phyloP scores from a whole-genome alignment of 2,888 invertebrate genomes.

The Limnephilus auricula region DNA sequence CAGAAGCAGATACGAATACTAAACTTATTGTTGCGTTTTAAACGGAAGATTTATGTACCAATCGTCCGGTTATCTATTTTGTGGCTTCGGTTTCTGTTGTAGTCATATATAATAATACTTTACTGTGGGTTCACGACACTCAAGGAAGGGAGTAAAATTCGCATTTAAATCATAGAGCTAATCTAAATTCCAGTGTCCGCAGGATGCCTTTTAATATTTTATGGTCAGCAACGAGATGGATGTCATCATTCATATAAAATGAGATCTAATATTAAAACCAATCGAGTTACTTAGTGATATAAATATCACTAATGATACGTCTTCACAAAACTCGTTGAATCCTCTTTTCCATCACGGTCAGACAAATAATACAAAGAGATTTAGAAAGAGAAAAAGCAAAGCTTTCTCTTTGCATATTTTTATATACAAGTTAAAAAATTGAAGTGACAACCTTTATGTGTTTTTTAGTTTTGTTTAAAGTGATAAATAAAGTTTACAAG shows the following conservation, averaged over 20 bases:
- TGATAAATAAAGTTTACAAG: too few relatives aligned
- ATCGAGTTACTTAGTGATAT: too few relatives aligned
- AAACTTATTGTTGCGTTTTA: conserved; percentile 41
- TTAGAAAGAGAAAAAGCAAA: too few relatives aligned
- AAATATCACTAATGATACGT: too few relatives aligned
- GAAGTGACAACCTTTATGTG: too few relatives aligned
- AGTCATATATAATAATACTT: not conserved
- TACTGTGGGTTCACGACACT: not conserved
- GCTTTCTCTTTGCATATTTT: too few relatives aligned
- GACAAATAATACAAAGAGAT: too few relatives aligned
- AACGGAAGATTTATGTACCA: conserved; percentile 40
- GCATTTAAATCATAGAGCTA: not conserved
- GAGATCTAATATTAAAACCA: not conserved
- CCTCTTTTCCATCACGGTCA: too few relatives aligned
- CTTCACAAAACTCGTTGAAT: too few relatives aligned
- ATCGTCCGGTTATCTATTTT: conserved; percentile 19
- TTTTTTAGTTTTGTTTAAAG: too few relatives aligned
- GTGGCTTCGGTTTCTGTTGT: conserved; percentile 3
- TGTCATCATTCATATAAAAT: not conserved
- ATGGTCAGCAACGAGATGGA: not conserved
- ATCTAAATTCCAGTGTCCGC: not conserved
- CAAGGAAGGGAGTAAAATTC: not conserved
- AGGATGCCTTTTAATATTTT: not conserved
- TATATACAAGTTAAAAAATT: too few relatives aligned
- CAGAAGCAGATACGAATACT: conserved; percentile 37